phyloP scores from a whole-genome alignment of 2,113 vertebrate genomes.

The Dasyornis broadbenti region DNA sequence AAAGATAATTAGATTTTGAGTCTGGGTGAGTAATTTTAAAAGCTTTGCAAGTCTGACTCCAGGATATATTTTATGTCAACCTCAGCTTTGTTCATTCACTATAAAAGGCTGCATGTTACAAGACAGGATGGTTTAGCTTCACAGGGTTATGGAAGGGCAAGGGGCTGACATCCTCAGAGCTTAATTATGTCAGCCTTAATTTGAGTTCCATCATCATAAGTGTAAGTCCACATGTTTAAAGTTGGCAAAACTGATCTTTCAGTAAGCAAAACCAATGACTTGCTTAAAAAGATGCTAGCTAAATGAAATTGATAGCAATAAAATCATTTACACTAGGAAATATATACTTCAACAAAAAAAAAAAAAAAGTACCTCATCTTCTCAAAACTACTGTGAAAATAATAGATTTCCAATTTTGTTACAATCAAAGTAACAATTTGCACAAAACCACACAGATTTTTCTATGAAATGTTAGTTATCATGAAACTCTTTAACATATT shows the following conservation, averaged over 20 bases:
- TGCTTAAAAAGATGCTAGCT: background rate
- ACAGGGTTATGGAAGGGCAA: background rate
- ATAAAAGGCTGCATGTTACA: background rate
- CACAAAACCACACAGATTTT: background rate
- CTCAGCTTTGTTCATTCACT: slow-evolving; percentile 2
- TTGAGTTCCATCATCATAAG: background rate
- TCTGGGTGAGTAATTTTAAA: slow-evolving; percentile 32
- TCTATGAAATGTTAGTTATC: background rate
- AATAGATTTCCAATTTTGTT: background rate
- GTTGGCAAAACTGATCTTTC: background rate
- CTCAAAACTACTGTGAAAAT: background rate
- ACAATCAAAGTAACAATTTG: background rate
- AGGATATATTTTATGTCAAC: slow-evolving; percentile 30
- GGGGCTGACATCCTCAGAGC: background rate
- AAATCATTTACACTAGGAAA: background rate
- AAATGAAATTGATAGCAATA: background rate
- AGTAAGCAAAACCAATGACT: background rate
- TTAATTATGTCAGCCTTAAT: slow-evolving; percentile 16
- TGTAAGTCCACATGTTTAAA: background rate
- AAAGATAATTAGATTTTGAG: slow-evolving; percentile 39
- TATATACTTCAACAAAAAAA: background rate
- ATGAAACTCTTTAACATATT: background rate
- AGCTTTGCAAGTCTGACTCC: slow-evolving; percentile 23
- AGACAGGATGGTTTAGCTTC: background rate
- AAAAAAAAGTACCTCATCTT: background rate